Evolutionary conservation across 2,113 vertebrate genomes (phyloP), one percentile per base, ranked within the genome.

Genomic region (Deroptyus accipitrinus): DNA sequence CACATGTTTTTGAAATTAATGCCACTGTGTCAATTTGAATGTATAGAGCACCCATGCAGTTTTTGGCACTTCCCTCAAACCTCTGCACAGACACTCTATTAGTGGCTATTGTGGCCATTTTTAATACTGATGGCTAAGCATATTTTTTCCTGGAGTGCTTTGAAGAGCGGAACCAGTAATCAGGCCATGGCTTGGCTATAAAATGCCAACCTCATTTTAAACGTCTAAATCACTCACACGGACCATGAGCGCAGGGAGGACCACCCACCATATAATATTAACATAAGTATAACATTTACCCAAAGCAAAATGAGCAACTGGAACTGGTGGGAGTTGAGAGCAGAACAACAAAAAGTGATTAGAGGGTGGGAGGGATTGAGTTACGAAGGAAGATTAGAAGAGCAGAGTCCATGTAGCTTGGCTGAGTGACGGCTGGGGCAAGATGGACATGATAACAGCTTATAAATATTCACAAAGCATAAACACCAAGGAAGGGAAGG

Each of bases 401-500:
- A 94, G 76, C 76, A 37, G 77, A 70, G 54, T 51, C 48, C 63
- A 35, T 48, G 61, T 44, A 92, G 94, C 69, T 92, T 73, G 95
- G 81, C 66, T 61, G 93, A 83, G 64, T 62, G 74, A 84, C 6
- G 15, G 51, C 70, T 55, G 37, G 63, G 75, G 54, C 63, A 83
- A 81, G 87, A 96, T 91, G 87, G 94, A 87, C 94, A 81, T 87
- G 94, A 94, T 87, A 95, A 84, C 89, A 90, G 88, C 80, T 89
- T 75, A 95, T 96, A 97, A 97, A 96, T 95, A 96, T 96, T 97
- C 97, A 94, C 87, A 91, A 87, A 81, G 66, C 83, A 83, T 72
- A 82, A 95, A 86, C 96, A 90, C 94, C 91, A 89, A 79, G 92
- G 96, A 96, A 91, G 42, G 86, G 79, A 55, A 86, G 55, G 77